These are phyloP conservation scores for Cinclus cinclus DNA, from an alignment of 2,113 vertebrate genomes.

Conservation along the genomic window DNA sequence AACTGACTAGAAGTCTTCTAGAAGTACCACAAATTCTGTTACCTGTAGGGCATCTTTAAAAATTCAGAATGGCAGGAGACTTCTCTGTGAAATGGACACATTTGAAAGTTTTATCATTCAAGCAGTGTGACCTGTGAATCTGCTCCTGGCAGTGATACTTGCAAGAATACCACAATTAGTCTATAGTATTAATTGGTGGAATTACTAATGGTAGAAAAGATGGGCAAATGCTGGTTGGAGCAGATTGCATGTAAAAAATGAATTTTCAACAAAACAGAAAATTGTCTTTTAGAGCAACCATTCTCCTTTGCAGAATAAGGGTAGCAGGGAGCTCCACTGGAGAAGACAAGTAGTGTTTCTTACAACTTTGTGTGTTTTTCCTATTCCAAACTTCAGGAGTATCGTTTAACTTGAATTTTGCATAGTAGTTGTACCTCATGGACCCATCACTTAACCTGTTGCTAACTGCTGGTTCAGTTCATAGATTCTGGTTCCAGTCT, in stretches of 20 bases:
- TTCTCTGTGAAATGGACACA: not conserved
- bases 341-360: not conserved
- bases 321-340: not conserved
- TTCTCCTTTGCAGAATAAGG: not conserved
- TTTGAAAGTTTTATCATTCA: not conserved
- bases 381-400: not conserved
- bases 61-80: not conserved
- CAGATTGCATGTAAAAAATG: not conserved
- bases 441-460: not conserved
- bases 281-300: not conserved
- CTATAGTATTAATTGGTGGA: not conserved
- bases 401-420: not conserved
- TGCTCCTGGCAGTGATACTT: not conserved
- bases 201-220: not conserved
- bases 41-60: not conserved
- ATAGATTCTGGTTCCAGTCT: not conserved
- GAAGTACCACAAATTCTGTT: not conserved
- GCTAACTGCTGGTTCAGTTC: not conserved
- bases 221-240: not conserved
- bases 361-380: not conserved
- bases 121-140: not conserved
- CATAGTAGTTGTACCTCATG: not conserved
- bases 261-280: not conserved
- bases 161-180: not conserved
- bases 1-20: not conserved